phyloP scores from a whole-genome alignment of 2,113 vertebrate genomes.

The Protobothrops flavoviridis region DNA sequence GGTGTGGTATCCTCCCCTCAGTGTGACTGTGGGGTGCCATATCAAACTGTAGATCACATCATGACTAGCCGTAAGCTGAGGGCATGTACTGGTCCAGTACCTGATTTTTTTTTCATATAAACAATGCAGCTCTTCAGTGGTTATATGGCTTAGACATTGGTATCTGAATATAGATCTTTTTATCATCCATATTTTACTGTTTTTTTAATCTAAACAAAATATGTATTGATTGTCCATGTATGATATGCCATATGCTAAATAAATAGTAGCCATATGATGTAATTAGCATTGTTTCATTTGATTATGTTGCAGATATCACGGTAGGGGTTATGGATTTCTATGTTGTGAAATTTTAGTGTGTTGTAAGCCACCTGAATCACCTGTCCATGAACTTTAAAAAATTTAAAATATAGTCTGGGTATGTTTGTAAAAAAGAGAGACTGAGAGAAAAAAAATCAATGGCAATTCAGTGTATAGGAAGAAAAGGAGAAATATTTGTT shows the following conservation, averaged over 20 bases:
- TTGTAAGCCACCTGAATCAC: background rate
- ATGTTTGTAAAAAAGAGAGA: background rate
- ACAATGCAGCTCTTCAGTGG: background rate
- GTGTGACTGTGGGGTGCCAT: too few species aligned
- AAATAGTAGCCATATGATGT: background rate
- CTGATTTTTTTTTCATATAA: too few species aligned
- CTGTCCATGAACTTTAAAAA: background rate
- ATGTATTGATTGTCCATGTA: background rate
- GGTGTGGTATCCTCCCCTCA: too few species aligned
- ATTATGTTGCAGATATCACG: background rate
- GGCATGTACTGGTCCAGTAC: background rate
- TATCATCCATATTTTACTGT: background rate
- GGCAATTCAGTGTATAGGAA: too few species aligned
- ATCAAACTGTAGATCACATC: background rate
- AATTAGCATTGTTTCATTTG: background rate
- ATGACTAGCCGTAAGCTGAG: background rate
- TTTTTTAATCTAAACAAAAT: background rate
- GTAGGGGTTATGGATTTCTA: background rate
- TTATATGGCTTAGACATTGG: background rate
- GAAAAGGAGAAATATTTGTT: background rate
- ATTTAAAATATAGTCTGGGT: background rate
- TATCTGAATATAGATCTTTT: background rate
- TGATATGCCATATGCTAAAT: background rate
- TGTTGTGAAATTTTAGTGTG: background rate
- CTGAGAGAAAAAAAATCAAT: background rate